Conservation (phyloP, 2,797 vertebrate species). For the Gobionotothen gibberifrons region DNA sequence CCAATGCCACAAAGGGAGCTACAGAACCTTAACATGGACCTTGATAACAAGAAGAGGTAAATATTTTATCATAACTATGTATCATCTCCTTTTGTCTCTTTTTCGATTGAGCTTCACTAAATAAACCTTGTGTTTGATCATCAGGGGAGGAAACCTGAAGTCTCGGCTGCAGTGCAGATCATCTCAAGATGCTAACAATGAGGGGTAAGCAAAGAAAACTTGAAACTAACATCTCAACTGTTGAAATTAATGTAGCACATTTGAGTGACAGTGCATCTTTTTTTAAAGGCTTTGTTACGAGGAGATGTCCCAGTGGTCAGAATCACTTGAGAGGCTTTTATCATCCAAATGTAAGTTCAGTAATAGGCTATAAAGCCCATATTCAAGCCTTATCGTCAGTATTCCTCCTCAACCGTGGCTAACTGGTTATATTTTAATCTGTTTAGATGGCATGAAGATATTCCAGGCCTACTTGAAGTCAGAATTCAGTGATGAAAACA, state of each 20-base stretch:
- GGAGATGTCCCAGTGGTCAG: conserved; percentile 87
- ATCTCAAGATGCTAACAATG: conserved; percentile 29
- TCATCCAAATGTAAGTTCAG: conserved; percentile 87
- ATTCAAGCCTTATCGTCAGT: background rate
- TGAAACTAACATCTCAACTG: background rate
- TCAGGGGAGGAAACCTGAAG: conserved; percentile 63
- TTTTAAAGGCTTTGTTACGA: conserved; percentile 83
- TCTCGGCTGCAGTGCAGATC: conserved; percentile 58
- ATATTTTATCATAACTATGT: background rate
- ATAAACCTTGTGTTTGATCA: conserved; percentile 24
- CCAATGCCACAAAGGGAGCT: conserved; percentile 56
- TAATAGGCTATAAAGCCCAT: background rate
- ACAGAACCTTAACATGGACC: conserved; percentile 70
- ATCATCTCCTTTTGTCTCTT: background rate
- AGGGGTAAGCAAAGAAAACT: conserved; percentile 60
- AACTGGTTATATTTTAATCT: background rate
- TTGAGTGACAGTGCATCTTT: conserved; percentile 18
- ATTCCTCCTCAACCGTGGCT: background rate
- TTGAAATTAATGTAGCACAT: background rate
- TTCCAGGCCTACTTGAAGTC: conserved; percentile 90
- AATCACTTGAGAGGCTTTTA: conserved; percentile 88
- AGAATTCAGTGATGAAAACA: conserved; percentile 92
- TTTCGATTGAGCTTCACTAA: background rate
- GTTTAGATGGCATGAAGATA: conserved; percentile 83
- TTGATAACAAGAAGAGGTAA: conserved; percentile 72